Evolutionary conservation across 1,140 invertebrate species (phyloP), one percentile per base, ranked within the genome.

Genomic region (Hyles vespertilio): DNA sequence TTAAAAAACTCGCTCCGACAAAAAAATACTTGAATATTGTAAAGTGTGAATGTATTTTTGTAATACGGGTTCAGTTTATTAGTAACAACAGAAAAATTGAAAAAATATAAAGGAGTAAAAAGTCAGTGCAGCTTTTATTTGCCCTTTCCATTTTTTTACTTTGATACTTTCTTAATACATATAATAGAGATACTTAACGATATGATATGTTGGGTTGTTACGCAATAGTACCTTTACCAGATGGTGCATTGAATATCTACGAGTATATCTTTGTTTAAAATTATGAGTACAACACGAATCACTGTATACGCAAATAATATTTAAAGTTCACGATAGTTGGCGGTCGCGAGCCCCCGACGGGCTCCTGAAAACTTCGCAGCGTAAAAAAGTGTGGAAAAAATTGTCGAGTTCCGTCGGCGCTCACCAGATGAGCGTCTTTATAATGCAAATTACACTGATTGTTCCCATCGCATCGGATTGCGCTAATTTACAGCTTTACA

Each of bases 401-500:
- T 54, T 32, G n/a, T 43, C 12, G 34, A 32, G 40, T 54, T 51
- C 32, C 50, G 50, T 8, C 10, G 32, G 10, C 36, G 40, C 36
- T 10, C n/a, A 40, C 36, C 8, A 40, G 36, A 40, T 40, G 36
- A 33, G 51, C 33, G 33, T 49, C 68, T 67, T 64, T 70, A 61
- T 70, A 64, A 70, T 70, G 68, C 61, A 70, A 70, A 70, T 70
- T 50, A 55, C 52, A 32, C 61, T 61, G 67, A 69, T 69, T 69
- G 63, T 63, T 66, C 60, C 57, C 61, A 63, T 63, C 67, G 58
- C 58, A 63, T 61, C 52, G 63, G 51, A 59, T 58, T 55, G 59
- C 47, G 52, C 60, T 69, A 69, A 69, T 69, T 69, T 69, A 66
- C 58, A 49, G 50, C n/a, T n/a, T 12, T 43, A 43, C 43, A 43